Conservation (phyloP, 2,113 vertebrate species). For the Leptodactylus fuscus region DNA sequence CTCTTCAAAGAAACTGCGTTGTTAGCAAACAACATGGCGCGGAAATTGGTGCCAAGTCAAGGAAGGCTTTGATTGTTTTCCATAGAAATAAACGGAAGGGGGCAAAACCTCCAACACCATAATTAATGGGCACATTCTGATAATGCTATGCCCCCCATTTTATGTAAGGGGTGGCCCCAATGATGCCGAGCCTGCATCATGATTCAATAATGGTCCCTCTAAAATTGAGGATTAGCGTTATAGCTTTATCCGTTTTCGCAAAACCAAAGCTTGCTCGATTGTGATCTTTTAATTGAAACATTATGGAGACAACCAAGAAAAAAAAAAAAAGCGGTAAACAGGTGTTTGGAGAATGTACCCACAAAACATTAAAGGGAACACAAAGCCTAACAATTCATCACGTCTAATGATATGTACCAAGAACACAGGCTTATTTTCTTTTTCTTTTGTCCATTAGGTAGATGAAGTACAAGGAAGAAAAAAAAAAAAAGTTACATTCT, state of each 20-base stretch:
- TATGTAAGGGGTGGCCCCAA: no score
- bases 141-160: no score
- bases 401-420: constrained; percentile 1
- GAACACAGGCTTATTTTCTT: constrained; percentile 3
- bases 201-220: neutral
- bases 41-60: no score
- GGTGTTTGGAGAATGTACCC: neutral
- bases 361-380: constrained; percentile 1
- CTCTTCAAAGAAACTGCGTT: no score
- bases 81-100: no score
- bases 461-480: neutral
- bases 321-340: neutral
- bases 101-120: no score
- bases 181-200: no score
- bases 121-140: no score
- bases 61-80: no score
- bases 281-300: neutral
- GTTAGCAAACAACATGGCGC: no score
- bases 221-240: neutral
- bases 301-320: neutral
- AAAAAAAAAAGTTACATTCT: neutral
- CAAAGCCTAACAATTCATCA: constrained; percentile 17
- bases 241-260: neutral
- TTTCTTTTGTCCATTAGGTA: constrained; percentile 4
- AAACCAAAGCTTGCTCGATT: no score